These are phyloP conservation scores for Orchestes rusci DNA, from an alignment of 2,888 invertebrate species.

Conservation along the genomic window DNA sequence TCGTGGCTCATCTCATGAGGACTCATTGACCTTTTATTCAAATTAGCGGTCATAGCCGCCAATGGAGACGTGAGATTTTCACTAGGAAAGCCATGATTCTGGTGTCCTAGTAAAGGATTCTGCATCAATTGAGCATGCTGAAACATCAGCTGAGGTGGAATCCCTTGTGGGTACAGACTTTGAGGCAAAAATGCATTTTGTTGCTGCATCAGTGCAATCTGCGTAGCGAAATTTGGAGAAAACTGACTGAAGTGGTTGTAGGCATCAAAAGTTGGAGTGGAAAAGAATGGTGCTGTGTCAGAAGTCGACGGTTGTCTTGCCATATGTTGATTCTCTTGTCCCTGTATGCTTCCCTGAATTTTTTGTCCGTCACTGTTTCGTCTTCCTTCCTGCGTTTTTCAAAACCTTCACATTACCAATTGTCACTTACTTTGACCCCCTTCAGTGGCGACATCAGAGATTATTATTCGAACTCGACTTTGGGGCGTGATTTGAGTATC, in stretches of 20 bases:
- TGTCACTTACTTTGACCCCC: no score
- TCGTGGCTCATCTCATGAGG: slow-evolving; percentile 50
- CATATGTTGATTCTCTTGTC: no score
- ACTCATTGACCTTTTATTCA: slow-evolving; percentile 47
- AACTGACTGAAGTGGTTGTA: slow-evolving; percentile 42
- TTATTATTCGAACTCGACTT: no score
- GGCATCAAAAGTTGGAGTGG: slow-evolving; percentile 41
- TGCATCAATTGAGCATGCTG: slow-evolving; percentile 42
- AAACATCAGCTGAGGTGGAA: slow-evolving; percentile 42
- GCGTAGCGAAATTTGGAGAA: slow-evolving; percentile 41
- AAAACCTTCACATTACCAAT: no score
- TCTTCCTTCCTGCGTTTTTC: no score
- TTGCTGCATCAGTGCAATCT: slow-evolving; percentile 43
- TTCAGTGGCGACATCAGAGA: no score
- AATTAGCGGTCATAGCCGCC: slow-evolving; percentile 49
- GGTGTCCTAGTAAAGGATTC: slow-evolving; percentile 37
- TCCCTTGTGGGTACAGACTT: slow-evolving; percentile 38
- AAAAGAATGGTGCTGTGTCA: slow-evolving; percentile 25
- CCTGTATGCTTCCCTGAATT: no score
- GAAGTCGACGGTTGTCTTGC: slow-evolving; percentile 22
- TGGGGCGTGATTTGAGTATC: no score
- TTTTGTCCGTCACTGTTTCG: no score
- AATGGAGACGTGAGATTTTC: slow-evolving; percentile 45
- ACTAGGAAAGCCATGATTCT: slow-evolving; percentile 27
- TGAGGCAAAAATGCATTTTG: slow-evolving; percentile 42